Evolutionary conservation across 2,888 invertebrate species (phyloP).

Genomic region (Lordiphosa fenestrarum): DNA sequence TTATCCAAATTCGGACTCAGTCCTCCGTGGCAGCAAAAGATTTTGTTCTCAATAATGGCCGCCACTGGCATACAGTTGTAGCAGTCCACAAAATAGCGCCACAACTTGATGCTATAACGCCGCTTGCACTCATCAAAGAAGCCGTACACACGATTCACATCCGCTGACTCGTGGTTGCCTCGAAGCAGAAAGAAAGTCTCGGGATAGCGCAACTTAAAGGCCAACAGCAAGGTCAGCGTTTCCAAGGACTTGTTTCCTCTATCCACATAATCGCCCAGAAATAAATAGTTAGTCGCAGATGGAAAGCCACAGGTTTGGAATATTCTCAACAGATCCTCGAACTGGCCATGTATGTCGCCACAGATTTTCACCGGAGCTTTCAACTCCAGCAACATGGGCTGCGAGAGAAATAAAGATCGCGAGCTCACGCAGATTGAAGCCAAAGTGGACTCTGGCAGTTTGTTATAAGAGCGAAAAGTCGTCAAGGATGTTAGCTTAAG

Average conservation of each 20-base stretch:
- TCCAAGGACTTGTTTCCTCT: constrained; percentile 21
- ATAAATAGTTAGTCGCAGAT: constrained; percentile 21
- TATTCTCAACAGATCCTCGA: constrained; percentile 22
- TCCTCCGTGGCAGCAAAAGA: constrained; percentile 29
- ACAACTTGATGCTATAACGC: constrained; percentile 21
- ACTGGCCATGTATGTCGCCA: constrained; percentile 32
- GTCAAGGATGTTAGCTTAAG: constrained; percentile 5
- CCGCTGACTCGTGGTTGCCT: constrained; percentile 29
- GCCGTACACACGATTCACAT: constrained; percentile 24
- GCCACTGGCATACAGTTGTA: constrained; percentile 33
- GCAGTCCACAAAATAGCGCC: constrained; percentile 27
- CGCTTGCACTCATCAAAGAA: constrained; percentile 31
- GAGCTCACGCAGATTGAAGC: not conserved
- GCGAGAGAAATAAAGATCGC: constrained; percentile 17
- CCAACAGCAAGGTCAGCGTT: constrained; percentile 20
- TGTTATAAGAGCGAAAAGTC: not conserved
- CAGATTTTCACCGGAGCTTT: constrained; percentile 25
- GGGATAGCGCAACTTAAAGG: constrained; percentile 24
- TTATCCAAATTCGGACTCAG: constrained; percentile 19
- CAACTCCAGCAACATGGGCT: constrained; percentile 31
- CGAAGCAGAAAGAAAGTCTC: constrained; percentile 26
- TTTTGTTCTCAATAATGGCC: constrained; percentile 23
- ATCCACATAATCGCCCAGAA: constrained; percentile 30
- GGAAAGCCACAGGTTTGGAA: constrained; percentile 23
- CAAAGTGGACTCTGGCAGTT: constrained; percentile 7